These are phyloP conservation scores for Macroglossus sobrinus DNA, from an alignment of 2,113 vertebrate genomes.

Conservation along the genomic window DNA sequence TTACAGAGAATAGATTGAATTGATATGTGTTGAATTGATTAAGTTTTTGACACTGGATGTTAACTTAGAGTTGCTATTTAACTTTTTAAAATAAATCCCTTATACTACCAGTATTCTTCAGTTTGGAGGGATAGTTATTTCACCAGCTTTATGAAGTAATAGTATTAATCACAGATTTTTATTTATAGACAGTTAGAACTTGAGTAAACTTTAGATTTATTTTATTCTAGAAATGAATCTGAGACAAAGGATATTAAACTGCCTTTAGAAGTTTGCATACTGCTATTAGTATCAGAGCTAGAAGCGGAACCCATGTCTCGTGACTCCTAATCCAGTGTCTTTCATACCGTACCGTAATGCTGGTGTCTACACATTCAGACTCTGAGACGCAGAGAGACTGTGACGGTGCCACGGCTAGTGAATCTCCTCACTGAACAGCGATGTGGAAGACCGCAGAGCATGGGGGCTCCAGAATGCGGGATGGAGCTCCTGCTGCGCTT, in stretches of 20 bases:
- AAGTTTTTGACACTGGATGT: background rate
- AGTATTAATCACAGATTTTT: background rate
- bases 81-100: constrained; percentile 39
- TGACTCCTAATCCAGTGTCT: background rate
- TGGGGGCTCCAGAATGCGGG: background rate
- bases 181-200: constrained; percentile 14
- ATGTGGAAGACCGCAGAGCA: background rate
- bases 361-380: background rate
- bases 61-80: background rate
- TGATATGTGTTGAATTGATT: background rate
- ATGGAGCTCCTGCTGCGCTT: background rate
- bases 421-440: background rate
- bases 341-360: background rate
- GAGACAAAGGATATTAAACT: background rate
- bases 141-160: background rate
- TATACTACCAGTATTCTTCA: background rate
- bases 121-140: background rate
- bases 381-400: background rate
- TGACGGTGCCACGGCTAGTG: background rate
- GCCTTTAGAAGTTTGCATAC: background rate
- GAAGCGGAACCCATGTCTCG: background rate
- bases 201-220: background rate
- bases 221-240: constrained; percentile 11
- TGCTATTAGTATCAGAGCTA: background rate
- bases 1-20: background rate